phyloP scores from a whole-genome alignment of 2,113 vertebrate species.

The Prolemur simus region DNA sequence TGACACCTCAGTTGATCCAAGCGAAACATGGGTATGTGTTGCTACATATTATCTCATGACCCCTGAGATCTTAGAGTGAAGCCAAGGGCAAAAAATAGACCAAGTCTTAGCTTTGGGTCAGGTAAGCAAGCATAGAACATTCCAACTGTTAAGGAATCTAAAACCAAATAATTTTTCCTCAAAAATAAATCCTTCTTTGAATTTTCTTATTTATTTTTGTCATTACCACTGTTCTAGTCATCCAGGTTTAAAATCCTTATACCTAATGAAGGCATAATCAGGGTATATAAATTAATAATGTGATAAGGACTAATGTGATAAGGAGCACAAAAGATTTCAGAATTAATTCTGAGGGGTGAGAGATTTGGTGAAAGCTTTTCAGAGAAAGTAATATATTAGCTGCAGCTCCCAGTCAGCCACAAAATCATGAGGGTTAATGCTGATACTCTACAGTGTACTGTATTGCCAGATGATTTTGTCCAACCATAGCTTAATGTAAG shows the following conservation, averaged over 20 bases:
- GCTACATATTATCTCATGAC: neutral
- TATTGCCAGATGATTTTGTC: neutral
- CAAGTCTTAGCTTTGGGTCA: conserved; percentile 9
- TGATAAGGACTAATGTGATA: neutral
- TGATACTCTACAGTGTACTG: neutral
- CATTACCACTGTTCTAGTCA: conserved; percentile 10
- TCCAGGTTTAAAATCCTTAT: conserved; percentile 19
- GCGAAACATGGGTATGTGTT: neutral
- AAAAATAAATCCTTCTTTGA: conserved; percentile 26
- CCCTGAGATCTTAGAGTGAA: conserved; percentile 3
- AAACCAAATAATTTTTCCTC: neutral
- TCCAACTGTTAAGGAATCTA: neutral
- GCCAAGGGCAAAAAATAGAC: neutral
- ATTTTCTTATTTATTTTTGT: conserved; percentile 43
- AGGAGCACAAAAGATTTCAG: neutral
- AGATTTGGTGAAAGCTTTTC: conserved; percentile 19
- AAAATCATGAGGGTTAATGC: neutral
- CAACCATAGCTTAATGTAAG: neutral
- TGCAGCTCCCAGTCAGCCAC: neutral
- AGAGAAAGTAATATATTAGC: neutral
- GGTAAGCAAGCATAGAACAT: neutral
- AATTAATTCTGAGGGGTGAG: conserved; percentile 12
- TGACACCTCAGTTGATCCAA: neutral
- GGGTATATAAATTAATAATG: neutral
- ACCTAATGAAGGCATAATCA: conserved; percentile 35